These are phyloP conservation scores for Collichthys lucidus DNA, from an alignment of 2,113 vertebrate species.

Conservation along the genomic window DNA sequence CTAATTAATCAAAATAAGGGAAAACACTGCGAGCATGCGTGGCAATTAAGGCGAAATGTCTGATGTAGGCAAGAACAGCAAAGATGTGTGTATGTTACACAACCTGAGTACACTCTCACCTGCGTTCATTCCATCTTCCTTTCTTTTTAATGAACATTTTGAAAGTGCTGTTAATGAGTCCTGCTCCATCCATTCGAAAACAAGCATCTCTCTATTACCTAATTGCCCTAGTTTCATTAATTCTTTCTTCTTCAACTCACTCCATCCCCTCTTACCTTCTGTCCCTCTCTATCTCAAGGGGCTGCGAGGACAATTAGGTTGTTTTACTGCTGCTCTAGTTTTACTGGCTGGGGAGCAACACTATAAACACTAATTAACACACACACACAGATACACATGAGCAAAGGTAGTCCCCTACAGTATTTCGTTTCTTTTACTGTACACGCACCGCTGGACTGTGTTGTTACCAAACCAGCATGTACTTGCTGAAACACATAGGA, in stretches of 20 bases:
- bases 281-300: slow-evolving; percentile 49
- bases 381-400: background rate
- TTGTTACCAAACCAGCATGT: background rate
- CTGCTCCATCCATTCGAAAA: background rate
- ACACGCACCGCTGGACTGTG: slow-evolving; percentile 2
- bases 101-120: background rate
- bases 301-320: slow-evolving; percentile 58
- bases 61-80: background rate
- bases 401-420: background rate
- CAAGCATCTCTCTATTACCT: slow-evolving; percentile 7
- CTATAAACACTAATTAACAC: slow-evolving; percentile 71
- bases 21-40: background rate
- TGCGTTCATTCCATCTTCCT: background rate
- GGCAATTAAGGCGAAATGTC: background rate
- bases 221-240: slow-evolving; percentile 36
- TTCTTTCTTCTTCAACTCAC: slow-evolving; percentile 41
- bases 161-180: slow-evolving; percentile 3
- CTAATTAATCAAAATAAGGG: slow-evolving; percentile 5
- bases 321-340: slow-evolving; percentile 66
- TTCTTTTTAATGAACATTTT: background rate
- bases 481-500: background rate
- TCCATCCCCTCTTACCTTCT: slow-evolving; percentile 51
- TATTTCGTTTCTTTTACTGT: background rate
- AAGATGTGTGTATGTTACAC: background rate
- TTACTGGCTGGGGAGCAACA: slow-evolving; percentile 58